Percentiles rank a stretch among this genome's conserved stretches.
Conservation (phyloP, 2,797 vertebrate species). For the Phyllotis vaccarum region DNA sequence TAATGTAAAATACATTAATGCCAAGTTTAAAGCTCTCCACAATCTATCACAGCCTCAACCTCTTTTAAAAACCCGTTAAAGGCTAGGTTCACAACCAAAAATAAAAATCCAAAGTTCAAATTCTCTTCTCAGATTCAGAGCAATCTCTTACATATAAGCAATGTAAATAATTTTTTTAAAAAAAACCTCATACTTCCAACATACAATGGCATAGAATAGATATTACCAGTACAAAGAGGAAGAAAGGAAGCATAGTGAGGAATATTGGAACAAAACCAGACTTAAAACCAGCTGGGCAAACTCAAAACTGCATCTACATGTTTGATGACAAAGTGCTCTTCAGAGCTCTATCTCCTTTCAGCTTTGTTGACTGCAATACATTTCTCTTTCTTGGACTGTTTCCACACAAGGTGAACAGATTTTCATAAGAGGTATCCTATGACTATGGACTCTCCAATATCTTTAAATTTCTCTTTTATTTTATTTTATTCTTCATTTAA, state of each 20-base stretch:
- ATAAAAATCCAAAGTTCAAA: neutral
- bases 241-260: too few relatives aligned
- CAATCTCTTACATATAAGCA: neutral
- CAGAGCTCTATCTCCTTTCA: neutral
- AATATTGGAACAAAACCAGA: neutral
- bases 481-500: too few relatives aligned
- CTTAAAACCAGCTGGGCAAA: neutral
- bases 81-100: too few relatives aligned
- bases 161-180: neutral
- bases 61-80: neutral
- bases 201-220: neutral
- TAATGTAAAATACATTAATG: neutral
- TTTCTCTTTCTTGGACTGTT: neutral
- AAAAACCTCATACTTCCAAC: neutral
- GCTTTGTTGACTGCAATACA: neutral
- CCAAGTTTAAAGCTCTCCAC: neutral
- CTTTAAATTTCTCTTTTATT: neutral
- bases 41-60: neutral
- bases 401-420: neutral
- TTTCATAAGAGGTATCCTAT: neutral
- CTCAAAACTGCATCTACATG: neutral
- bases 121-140: neutral
- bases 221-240: neutral
- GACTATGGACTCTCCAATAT: neutral
- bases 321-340: neutral